Base-by-base conservation (phyloP, 2,113 vertebrate species). In the Pteruthius melanotis region DNA sequence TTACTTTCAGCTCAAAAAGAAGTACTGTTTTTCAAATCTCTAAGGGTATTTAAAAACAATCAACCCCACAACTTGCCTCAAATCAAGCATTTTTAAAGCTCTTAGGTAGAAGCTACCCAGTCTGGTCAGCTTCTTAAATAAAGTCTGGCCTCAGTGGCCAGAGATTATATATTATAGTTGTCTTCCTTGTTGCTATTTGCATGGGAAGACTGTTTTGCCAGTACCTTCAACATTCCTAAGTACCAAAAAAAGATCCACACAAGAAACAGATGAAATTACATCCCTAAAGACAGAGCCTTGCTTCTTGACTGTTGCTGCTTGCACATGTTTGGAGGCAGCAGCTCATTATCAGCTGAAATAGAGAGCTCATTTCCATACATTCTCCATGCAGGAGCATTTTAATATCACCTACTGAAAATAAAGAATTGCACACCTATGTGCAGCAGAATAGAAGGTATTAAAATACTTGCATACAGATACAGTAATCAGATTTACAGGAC, bases 211-310 rank as follows among this genome's bases (percentile, higher is more conserved):
- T 78, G 47, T 68, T 87, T 68, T 88, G 47, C 39, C 52, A 95
- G 27, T 27, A 93, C 37, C 54, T 87, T 77, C 72, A 79, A 56
- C 56, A 69, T 54, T 54, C 39, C 30, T 20, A 71, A 90, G 47
- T 63, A 74, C 37, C 28, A 64, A 83, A 83, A 87, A 71, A 60
- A 83, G 22, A 83, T 69, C 40, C 44, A 64, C 53, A 59, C 22
- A 82, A 87, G 50, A 70, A 93, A 53, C 52, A 93, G 74, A 82
- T 92, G 65, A 82, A 91, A 92, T 81, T 50, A 86, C 42, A 86
- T 42, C 56, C 52, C 59, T 63, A 33, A 76, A 83, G 60, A 84
- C 4, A 0, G 0, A 89, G 39, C 20, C 42, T 11, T 93, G 42
- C 59, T 93, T 87, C 72, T 70, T 84, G 77, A 70, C 47, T 4